A percentile compares a stretch with the other conserved stretches of the same genome.
Conservation (phyloP, 1,140 invertebrate genomes). For the Drosophila triauraria region DNA sequence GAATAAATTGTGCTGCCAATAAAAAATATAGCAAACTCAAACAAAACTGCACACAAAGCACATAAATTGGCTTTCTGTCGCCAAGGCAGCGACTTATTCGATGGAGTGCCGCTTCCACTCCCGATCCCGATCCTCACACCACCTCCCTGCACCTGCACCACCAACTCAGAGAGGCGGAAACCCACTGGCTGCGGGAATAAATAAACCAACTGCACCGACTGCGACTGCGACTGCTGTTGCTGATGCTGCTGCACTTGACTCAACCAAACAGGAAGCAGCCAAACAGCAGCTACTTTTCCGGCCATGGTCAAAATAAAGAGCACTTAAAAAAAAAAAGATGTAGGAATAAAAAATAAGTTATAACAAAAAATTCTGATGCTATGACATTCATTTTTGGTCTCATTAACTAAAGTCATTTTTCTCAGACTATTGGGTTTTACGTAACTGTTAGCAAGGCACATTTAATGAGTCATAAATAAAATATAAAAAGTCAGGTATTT, state of each 20-base stretch:
- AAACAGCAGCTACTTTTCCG: slow-evolving; percentile 42
- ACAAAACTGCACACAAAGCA: slow-evolving; percentile 60
- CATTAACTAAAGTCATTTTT: not conserved
- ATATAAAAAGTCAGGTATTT: too few relatives aligned
- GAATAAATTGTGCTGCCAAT: slow-evolving; percentile 70
- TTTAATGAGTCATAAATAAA: not conserved
- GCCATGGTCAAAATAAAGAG: slow-evolving; percentile 18
- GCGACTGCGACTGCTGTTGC: slow-evolving; percentile 15
- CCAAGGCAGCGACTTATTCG: slow-evolving; percentile 49
- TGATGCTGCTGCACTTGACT: slow-evolving; percentile 24
- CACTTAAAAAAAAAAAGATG: slow-evolving; percentile 9
- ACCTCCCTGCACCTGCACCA: slow-evolving; percentile 8
- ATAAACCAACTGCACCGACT: slow-evolving; percentile 47
- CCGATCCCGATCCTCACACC: not conserved
- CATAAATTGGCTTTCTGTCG: slow-evolving; percentile 72
- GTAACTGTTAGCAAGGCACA: not conserved
- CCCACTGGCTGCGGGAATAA: slow-evolving; percentile 49
- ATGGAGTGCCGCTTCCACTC: slow-evolving; percentile 4
- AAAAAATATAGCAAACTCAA: slow-evolving; percentile 58
- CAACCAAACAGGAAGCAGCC: slow-evolving; percentile 32
- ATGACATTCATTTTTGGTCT: not conserved
- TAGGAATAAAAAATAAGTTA: too few relatives aligned
- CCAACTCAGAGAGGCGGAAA: slow-evolving; percentile 5
- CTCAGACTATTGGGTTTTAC: not conserved
- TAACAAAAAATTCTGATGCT: not conserved